Conservation (phyloP, 2,797 vertebrate genomes). For the Clarias pachynema region DNA sequence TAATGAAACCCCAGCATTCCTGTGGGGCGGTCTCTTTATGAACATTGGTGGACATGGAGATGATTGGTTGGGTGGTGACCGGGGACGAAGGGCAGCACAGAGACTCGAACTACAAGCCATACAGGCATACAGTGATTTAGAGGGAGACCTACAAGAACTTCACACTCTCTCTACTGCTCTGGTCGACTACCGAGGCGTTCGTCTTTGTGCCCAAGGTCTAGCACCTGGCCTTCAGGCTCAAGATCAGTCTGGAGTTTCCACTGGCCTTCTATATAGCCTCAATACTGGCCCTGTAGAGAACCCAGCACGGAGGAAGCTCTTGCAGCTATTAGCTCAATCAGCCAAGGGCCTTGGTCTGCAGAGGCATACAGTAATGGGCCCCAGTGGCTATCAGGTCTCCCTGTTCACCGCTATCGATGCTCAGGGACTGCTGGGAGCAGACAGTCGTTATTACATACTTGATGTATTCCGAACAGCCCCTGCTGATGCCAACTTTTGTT, state of each 20-base stretch:
- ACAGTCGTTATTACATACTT: constrained; percentile 79
- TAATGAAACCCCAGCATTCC: constrained; percentile 75
- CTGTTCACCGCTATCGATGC: constrained; percentile 81
- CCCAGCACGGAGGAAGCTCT: constrained; percentile 68
- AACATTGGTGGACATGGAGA: constrained; percentile 70
- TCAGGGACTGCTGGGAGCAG: constrained; percentile 81
- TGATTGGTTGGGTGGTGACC: constrained; percentile 69
- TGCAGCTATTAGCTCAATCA: constrained; percentile 72
- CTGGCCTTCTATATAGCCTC: constrained; percentile 76
- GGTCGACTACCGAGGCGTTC: constrained; percentile 81
- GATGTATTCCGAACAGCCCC: constrained; percentile 81
- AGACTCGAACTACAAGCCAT: constrained; percentile 63
- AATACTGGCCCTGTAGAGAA: constrained; percentile 72
- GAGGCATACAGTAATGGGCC: constrained; percentile 67
- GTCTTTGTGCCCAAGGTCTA: constrained; percentile 81
- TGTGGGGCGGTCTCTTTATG: constrained; percentile 78
- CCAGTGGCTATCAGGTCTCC: constrained; percentile 65
- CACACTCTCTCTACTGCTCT: constrained; percentile 81
- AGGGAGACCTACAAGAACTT: constrained; percentile 71
- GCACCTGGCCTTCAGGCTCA: constrained; percentile 78
- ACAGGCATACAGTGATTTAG: constrained; percentile 75
- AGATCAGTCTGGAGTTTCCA: constrained; percentile 63
- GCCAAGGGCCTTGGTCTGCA: constrained; percentile 73
- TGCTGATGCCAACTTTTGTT: constrained; percentile 78
- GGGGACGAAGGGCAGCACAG: constrained; percentile 71